These are phyloP conservation scores for Etheostoma cragini DNA, from an alignment of 2,113 vertebrate species.

Conservation along the genomic window DNA sequence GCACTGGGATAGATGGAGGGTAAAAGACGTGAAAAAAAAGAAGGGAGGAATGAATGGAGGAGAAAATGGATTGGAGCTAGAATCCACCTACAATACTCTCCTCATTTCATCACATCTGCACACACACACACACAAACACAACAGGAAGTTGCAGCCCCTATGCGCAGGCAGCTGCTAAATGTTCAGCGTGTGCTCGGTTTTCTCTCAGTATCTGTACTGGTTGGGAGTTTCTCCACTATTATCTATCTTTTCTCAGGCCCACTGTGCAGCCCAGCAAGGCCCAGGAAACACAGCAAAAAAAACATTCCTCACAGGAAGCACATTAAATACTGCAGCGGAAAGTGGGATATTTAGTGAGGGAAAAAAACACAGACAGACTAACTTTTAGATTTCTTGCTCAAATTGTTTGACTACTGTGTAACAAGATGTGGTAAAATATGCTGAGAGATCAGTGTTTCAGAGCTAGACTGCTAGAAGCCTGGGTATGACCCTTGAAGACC, in stretches of 20 bases:
- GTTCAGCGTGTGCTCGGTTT: slow-evolving; percentile 49
- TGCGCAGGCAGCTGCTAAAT: slow-evolving; percentile 35
- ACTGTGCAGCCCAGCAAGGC: slow-evolving; percentile 14
- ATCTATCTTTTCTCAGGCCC: slow-evolving; percentile 19
- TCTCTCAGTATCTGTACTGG: slow-evolving; percentile 36
- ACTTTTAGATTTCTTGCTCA: not conserved
- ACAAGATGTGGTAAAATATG: not conserved
- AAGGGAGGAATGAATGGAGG: not conserved
- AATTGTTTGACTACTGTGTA: not conserved
- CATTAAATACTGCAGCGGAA: not conserved
- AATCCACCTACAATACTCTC: slow-evolving; percentile 37
- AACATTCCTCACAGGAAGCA: slow-evolving; percentile 4
- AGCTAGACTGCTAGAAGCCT: not conserved
- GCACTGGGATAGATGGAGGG: not conserved
- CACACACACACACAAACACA: no score
- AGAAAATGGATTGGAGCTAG: slow-evolving; percentile 20
- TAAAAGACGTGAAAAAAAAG: slow-evolving; percentile 4
- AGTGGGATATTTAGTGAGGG: not conserved
- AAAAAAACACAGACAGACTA: no score
- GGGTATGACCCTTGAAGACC: no score
- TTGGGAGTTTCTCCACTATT: slow-evolving; percentile 41
- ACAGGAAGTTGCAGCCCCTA: slow-evolving; percentile 65
- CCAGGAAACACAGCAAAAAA: slow-evolving; percentile 29
- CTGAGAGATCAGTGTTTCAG: not conserved
- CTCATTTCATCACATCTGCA: slow-evolving; percentile 20